These are phyloP conservation scores for Nibea coibor DNA, from an alignment of 2,113 vertebrate species.

Conservation along the genomic window DNA sequence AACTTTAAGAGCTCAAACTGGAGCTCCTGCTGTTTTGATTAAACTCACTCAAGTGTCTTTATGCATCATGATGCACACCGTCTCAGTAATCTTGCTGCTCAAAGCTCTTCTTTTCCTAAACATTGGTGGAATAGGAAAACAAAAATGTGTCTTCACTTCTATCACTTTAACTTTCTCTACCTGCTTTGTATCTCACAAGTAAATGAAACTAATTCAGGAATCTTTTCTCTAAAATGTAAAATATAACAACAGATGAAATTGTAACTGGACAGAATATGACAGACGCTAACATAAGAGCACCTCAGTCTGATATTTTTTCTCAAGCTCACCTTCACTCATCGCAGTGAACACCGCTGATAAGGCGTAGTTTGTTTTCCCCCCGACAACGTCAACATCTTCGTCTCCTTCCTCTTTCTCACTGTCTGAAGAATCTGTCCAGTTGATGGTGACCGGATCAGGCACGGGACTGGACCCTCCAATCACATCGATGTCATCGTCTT, in stretches of 20 bases:
- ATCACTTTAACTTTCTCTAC: neutral
- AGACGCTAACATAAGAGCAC: neutral
- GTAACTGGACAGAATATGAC: neutral
- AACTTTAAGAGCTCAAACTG: slow-evolving; percentile 8
- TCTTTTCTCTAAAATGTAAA: no score
- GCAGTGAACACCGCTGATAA: neutral
- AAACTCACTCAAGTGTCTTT: neutral
- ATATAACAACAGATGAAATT: neutral
- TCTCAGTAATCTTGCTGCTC: neutral
- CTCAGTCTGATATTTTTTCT: neutral
- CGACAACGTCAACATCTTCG: slow-evolving; percentile 62
- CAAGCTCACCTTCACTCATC: slow-evolving; percentile 22
- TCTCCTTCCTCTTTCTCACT: slow-evolving; percentile 41
- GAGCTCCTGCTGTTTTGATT: neutral
- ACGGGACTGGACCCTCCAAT: slow-evolving; percentile 51
- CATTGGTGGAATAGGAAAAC: slow-evolving; percentile 6
- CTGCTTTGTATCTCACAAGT: neutral
- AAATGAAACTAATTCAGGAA: slow-evolving; percentile 1
- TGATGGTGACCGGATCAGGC: slow-evolving; percentile 41
- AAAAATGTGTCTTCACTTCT: slow-evolving; percentile 4
- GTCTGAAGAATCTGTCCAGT: slow-evolving; percentile 51
- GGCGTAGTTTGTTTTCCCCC: slow-evolving; percentile 28
- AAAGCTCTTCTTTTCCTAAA: neutral
- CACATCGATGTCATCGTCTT: slow-evolving; percentile 73
- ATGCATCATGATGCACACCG: neutral